phyloP scores from a whole-genome alignment of 2,888 invertebrate genomes.

The Platycheirus rosarum region DNA sequence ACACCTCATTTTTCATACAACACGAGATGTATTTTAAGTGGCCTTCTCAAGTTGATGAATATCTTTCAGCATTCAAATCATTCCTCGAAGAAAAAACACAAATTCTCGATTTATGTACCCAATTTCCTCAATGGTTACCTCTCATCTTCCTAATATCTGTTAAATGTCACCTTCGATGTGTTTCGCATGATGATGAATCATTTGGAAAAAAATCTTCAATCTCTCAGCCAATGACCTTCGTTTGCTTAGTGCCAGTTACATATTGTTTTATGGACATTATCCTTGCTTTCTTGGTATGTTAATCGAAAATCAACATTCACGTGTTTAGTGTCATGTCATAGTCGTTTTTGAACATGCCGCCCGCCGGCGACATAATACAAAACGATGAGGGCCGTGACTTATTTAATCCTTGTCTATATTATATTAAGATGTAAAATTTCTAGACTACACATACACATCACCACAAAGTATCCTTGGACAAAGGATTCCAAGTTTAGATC shows the following conservation, averaged over 20 bases:
- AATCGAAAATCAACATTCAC: constrained; percentile 39
- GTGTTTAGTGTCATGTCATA: constrained; percentile 30
- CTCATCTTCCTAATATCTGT: too few relatives aligned
- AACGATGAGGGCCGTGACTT: constrained; percentile 40
- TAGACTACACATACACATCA: not conserved
- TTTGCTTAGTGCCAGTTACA: not conserved
- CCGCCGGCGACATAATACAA: not conserved
- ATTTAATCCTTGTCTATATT: constrained; percentile 3
- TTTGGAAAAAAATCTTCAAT: too few relatives aligned
- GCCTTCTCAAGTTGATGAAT: too few relatives aligned
- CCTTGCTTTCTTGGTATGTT: constrained; percentile 28
- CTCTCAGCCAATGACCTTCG: constrained; percentile 18
- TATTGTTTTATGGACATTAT: constrained; percentile 2
- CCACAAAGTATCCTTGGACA: constrained; percentile 19
- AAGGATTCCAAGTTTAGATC: constrained; percentile 17
- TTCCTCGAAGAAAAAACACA: too few relatives aligned
- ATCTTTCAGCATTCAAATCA: too few relatives aligned
- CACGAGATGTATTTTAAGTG: too few relatives aligned
- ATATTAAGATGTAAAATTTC: constrained; percentile 13
- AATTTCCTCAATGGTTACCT: too few relatives aligned
- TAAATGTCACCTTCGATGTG: constrained; percentile 26
- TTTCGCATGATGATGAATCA: too few relatives aligned
- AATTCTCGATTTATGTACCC: too few relatives aligned
- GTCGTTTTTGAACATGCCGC: not conserved
- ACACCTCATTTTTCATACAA: too few relatives aligned